Evolutionary conservation across 2,888 invertebrate species (phyloP).

Genomic region (Blomia tropicalis): DNA sequence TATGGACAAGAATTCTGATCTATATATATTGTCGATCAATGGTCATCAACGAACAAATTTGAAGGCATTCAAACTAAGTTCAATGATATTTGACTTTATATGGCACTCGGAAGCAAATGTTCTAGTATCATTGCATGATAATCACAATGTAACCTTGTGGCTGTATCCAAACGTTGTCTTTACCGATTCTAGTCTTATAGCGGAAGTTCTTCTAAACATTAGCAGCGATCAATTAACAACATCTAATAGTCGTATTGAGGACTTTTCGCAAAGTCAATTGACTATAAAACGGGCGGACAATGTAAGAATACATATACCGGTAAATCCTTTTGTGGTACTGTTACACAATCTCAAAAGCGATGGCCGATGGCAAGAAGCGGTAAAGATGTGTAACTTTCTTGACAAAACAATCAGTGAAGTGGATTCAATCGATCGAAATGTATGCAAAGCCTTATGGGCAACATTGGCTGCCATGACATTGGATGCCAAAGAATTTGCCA

Average conservation of each 20-base stretch:
- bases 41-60: conserved; percentile 44
- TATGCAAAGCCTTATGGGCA: conserved; percentile 57
- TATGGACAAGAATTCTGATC: conserved; percentile 71
- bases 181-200: conserved; percentile 53
- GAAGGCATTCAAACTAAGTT: conserved; percentile 55
- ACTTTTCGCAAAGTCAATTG: conserved; percentile 66
- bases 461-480: conserved; percentile 80
- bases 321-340: conserved; percentile 49
- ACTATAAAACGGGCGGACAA: conserved; percentile 76
- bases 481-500: conserved; percentile 62
- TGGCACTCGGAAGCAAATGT: conserved; percentile 65
- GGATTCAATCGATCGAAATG: conserved; percentile 35
- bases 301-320: conserved; percentile 54
- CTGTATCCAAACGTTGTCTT: conserved; percentile 57
- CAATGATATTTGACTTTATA: conserved; percentile 47
- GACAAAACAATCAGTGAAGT: conserved; percentile 33
- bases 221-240: conserved; percentile 50
- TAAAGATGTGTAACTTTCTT: conserved; percentile 56
- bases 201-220: conserved; percentile 33
- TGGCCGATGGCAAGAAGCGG: conserved; percentile 65
- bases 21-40: conserved; percentile 46
- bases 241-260: conserved; percentile 60
- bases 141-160: conserved; percentile 58
- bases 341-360: conserved; percentile 53
- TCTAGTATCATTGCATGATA: conserved; percentile 57